These are phyloP conservation scores for Sebastes diaconus DNA, from an alignment of 2,797 vertebrate genomes.

Conservation along the genomic window DNA sequence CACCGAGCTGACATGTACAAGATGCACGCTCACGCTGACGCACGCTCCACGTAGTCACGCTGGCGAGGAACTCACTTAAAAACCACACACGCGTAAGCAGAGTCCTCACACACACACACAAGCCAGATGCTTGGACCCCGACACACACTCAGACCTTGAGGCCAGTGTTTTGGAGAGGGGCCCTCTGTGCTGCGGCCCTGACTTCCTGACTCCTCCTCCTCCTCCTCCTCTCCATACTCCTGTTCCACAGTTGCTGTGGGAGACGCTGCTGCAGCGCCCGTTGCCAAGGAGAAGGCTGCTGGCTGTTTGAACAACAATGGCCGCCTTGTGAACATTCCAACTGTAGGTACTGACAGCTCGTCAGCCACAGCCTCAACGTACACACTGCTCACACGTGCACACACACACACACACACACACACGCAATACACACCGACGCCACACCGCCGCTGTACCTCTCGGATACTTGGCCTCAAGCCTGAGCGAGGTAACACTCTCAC, in stretches of 20 bases:
- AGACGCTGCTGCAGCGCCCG: constrained; percentile 87
- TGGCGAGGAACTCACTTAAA: constrained; percentile 51
- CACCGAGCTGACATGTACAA: constrained; percentile 12
- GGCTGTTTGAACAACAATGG: constrained; percentile 90
- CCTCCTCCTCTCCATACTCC: constrained; percentile 75
- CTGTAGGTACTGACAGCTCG: constrained; percentile 84
- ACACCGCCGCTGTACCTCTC: constrained; percentile 55
- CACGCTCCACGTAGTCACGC: constrained; percentile 23
- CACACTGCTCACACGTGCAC: constrained; percentile 35
- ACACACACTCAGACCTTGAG: constrained; percentile 80
- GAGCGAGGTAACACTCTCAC: constrained; percentile 61
- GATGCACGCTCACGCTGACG: constrained; percentile 26
- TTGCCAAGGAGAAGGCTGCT: constrained; percentile 88
- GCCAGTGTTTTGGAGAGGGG: constrained; percentile 82
- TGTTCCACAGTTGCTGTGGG: constrained; percentile 88
- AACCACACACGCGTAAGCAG: constrained; percentile 35
- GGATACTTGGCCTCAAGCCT: constrained; percentile 67
- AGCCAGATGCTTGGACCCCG: constrained; percentile 69
- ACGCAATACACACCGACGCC: constrained; percentile 39
- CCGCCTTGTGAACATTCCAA: constrained; percentile 86
- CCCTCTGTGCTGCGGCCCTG: constrained; percentile 81
- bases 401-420: constrained; percentile 34
- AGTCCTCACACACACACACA: constrained; percentile 56
- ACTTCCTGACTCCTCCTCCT: constrained; percentile 85
- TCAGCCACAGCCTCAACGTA: constrained; percentile 69